Conservation (phyloP, 2,797 vertebrate species). For the Neostethus bicornis region DNA sequence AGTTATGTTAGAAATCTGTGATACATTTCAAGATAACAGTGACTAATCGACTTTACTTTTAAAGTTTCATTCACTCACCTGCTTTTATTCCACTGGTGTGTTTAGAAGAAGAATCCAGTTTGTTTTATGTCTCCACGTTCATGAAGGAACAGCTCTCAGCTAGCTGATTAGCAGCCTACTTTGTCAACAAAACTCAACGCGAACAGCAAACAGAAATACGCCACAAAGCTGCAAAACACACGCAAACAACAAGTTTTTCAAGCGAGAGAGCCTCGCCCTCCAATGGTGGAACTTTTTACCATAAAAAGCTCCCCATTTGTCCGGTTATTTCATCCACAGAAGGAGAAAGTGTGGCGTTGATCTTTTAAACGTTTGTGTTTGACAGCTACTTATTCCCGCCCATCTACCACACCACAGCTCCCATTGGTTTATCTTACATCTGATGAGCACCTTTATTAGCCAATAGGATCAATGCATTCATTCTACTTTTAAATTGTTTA, state of each 20-base stretch:
- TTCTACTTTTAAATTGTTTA: too few relatives aligned
- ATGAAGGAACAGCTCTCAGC: constrained; percentile 23
- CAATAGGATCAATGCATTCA: constrained; percentile 1
- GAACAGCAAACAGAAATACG: constrained; percentile 53
- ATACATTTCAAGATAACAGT: constrained; percentile 1
- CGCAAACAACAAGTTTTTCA: constrained; percentile 40
- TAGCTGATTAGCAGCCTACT: constrained; percentile 40
- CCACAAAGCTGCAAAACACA: constrained; percentile 19
- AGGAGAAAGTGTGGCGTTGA: constrained; percentile 27
- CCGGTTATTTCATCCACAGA: constrained; percentile 5
- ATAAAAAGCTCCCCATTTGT: neutral
- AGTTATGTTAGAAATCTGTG: neutral
- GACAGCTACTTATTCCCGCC: constrained; percentile 66
- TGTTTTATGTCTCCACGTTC: constrained; percentile 9
- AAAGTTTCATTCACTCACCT: constrained; percentile 63
- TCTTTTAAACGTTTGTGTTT: constrained; percentile 66
- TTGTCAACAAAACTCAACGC: constrained; percentile 72
- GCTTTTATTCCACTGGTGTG: constrained; percentile 27
- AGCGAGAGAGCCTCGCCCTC: constrained; percentile 13
- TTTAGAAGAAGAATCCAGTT: neutral
- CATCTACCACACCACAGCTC: constrained; percentile 25
- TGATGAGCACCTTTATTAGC: constrained; percentile 32
- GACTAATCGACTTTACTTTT: neutral
- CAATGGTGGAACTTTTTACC: neutral
- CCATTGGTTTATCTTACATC: constrained; percentile 39